Conservation (phyloP, 2,797 vertebrate species). For the Arctocebus calabarensis region DNA sequence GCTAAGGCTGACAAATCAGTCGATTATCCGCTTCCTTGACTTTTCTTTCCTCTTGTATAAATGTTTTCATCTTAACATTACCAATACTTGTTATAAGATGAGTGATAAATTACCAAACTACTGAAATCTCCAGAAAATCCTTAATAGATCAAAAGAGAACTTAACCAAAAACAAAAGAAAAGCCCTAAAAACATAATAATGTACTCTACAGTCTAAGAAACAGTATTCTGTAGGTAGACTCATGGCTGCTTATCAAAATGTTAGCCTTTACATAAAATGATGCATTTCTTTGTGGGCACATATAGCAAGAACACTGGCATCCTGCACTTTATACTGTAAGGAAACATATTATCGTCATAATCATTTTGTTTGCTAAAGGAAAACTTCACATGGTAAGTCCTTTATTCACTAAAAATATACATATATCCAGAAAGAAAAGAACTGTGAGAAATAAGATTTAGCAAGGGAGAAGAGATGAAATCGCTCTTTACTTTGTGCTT, state of each 20-base stretch:
- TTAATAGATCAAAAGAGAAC: slow-evolving; percentile 83
- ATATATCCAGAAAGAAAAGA: neutral
- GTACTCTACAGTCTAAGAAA: slow-evolving; percentile 67
- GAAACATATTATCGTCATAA: slow-evolving; percentile 21
- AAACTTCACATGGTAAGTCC: slow-evolving; percentile 46
- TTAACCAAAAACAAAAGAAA: slow-evolving; percentile 64
- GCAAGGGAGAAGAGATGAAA: slow-evolving; percentile 27
- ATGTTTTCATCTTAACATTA: slow-evolving; percentile 84
- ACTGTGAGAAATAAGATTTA: neutral
- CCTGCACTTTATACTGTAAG: neutral
- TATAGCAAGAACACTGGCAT: neutral
- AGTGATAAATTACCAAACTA: slow-evolving; percentile 77
- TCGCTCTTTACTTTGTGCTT: slow-evolving; percentile 46
- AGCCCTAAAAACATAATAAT: slow-evolving; percentile 73
- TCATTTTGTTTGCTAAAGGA: slow-evolving; percentile 15
- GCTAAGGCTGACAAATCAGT: slow-evolving; percentile 87
- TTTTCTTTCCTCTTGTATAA: slow-evolving; percentile 86
- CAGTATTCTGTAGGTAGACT: slow-evolving; percentile 25
- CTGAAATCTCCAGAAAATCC: slow-evolving; percentile 82
- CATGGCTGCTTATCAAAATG: slow-evolving; percentile 42
- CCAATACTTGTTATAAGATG: slow-evolving; percentile 78
- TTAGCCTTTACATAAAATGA: slow-evolving; percentile 57
- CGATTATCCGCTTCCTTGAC: slow-evolving; percentile 86
- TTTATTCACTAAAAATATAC: slow-evolving; percentile 66
- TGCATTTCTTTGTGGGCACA: slow-evolving; percentile 41